Percentiles rank a stretch among this genome's conserved stretches.
phyloP scores from a whole-genome alignment of 2,888 invertebrate species.

The Mechanitis messenoides region DNA sequence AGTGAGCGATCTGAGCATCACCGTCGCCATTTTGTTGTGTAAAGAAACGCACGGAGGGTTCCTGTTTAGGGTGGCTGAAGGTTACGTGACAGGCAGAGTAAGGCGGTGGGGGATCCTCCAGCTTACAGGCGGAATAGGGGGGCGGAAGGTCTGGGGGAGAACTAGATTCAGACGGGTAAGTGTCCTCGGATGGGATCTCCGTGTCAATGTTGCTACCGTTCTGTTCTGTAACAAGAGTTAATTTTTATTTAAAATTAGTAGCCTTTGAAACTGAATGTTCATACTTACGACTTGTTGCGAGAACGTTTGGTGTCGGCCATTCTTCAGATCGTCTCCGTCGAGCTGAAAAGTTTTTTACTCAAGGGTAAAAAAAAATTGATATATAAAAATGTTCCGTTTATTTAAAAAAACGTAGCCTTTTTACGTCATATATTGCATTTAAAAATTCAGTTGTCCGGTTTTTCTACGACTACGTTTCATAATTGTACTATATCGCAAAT shows the following conservation, averaged over 20 bases:
- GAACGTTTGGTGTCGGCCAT: constrained; percentile 50
- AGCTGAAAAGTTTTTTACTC: constrained; percentile 23
- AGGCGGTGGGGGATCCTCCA: constrained; percentile 57
- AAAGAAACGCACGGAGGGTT: constrained; percentile 42
- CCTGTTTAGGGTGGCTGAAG: constrained; percentile 42
- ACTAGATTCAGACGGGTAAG: constrained; percentile 26
- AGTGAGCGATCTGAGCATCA: constrained; percentile 22
- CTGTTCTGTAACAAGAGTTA: constrained; percentile 12
- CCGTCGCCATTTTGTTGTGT: constrained; percentile 27
- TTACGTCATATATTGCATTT: too few relatives aligned
- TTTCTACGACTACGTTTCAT: too few relatives aligned
- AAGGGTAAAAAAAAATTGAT: neutral
- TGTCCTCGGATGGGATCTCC: constrained; percentile 19
- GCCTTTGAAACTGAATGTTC: too few relatives aligned
- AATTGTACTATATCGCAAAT: neutral
- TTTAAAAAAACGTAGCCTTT: too few relatives aligned
- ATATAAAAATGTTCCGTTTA: too few relatives aligned
- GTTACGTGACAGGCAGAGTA: constrained; percentile 54
- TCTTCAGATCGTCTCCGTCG: constrained; percentile 42
- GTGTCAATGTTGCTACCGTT: constrained; percentile 8
- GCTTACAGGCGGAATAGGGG: constrained; percentile 43
- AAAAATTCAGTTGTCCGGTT: too few relatives aligned
- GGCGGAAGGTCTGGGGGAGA: constrained; percentile 46
- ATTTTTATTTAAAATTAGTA: neutral
- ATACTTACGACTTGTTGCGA: constrained; percentile 54